Evolutionary conservation across 2,113 vertebrate genomes (phyloP), one percentile per base, ranked within the genome.

Genomic region (Bungarus multicinctus): DNA sequence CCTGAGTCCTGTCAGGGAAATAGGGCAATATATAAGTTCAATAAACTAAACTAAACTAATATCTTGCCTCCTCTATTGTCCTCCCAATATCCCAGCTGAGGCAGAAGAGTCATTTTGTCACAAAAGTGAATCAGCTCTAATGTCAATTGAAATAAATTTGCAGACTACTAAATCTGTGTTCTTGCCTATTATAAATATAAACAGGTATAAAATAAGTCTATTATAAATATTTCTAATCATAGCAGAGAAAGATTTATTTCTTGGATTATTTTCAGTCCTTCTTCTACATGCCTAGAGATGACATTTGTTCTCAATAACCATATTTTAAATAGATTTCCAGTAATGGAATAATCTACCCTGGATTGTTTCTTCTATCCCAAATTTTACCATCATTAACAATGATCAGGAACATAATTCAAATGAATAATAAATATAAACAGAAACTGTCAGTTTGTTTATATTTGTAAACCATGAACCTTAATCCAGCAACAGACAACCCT

Each of bases 401-500:
- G 16, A 91, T 50, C 54, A 60, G 27, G 43, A 69, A 43, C 27
- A 54, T 69, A 43, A 69, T 23, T 39, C 69, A 58, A 52, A 64
- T 50, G 55, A 88, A 88, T 50, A 50, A 92, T 53, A 52, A 39
- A 92, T 88, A n/a, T 69, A 23, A 69, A 43, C 11, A 34, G 69
- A 11, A 89, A 92, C 50, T 57, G 39, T 39, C 60, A 92, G 50
- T 74, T 43, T 90, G 69, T 16, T 92, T 85, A 87, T 86, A 85
- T 57, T 92, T 93, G 12, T 16, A n/a, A 34, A 69, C 30, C 85
- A 34, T 88, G n/a, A 95, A 55, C n/a, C 45, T 95, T 95, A 88
- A 94, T 92, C 34, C 1, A 53, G 86, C 0, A 3, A 94, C 95
- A 89, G 95, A 58, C 87, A 96, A 6, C 89, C 94, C 81, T 89